Evolutionary conservation across 2,888 invertebrate genomes (phyloP).

Genomic region (Pherbina coryleti): DNA sequence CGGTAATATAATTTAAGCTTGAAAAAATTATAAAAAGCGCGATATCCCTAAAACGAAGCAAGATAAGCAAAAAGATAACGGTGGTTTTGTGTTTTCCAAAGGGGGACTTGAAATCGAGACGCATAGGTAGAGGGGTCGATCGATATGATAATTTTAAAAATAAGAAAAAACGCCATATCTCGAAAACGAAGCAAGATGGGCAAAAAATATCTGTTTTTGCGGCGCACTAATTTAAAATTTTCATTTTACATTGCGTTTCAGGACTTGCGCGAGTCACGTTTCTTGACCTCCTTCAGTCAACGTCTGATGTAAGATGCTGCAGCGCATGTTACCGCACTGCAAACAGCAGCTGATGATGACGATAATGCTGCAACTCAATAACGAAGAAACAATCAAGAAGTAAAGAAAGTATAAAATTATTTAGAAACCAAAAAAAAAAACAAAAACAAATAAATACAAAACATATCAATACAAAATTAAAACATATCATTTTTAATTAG

Average conservation of each 20-base stretch:
- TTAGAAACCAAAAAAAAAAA: neutral
- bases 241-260: conserved; percentile 16
- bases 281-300: conserved; percentile 49
- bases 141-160: no score
- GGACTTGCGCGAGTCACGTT: conserved; percentile 46
- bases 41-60: no score
- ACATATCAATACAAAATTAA: conserved; percentile 40
- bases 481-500: conserved; percentile 36
- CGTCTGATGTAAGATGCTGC: conserved; percentile 48
- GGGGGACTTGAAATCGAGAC: no score
- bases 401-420: conserved; percentile 26
- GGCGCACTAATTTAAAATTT: no score
- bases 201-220: no score
- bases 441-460: neutral
- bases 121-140: no score
- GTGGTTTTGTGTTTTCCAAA: no score
- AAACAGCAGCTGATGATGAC: neutral
- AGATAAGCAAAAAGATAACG: no score
- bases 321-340: neutral
- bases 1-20: no score
- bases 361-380: neutral
- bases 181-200: no score
- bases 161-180: no score
- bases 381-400: conserved; percentile 27
- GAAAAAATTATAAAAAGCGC: no score